Conservation (phyloP, 2,113 vertebrate genomes). For the Holacanthus passer region DNA sequence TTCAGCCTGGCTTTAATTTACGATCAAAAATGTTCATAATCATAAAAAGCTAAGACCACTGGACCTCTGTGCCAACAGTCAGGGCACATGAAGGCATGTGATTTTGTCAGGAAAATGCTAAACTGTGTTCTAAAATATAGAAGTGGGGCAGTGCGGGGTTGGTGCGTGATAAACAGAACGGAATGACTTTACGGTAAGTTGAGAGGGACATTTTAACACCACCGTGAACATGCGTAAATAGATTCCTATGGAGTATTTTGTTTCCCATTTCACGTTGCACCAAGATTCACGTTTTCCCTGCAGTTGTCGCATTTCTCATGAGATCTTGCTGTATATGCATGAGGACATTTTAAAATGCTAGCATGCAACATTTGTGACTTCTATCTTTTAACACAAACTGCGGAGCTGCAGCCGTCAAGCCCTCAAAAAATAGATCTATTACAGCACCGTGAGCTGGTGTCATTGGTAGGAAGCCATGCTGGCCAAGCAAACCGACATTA, state of each 20-base stretch:
- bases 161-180: slow-evolving; percentile 30
- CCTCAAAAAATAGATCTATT: not conserved
- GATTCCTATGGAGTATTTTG: not conserved
- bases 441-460: not conserved
- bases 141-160: not conserved
- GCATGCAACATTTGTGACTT: not conserved
- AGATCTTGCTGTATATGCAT: slow-evolving; percentile 16
- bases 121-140: slow-evolving; percentile 15
- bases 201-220: not conserved
- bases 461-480: not conserved
- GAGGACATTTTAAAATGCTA: not conserved
- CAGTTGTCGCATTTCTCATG: not conserved
- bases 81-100: not conserved
- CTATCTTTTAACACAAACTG: not conserved
- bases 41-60: slow-evolving; percentile 22
- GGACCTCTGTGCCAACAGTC: slow-evolving; percentile 27
- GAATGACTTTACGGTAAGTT: not conserved
- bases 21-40: slow-evolving; percentile 50
- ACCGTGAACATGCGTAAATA: slow-evolving; percentile 5
- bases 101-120: slow-evolving; percentile 24
- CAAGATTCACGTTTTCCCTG: not conserved
- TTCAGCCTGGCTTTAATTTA: slow-evolving; percentile 49
- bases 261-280: not conserved
- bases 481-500: slow-evolving; percentile 8
- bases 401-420: not conserved